Conservation (phyloP, 1,140 invertebrate genomes). For the Aphaenogaster ashmeadi region DNA sequence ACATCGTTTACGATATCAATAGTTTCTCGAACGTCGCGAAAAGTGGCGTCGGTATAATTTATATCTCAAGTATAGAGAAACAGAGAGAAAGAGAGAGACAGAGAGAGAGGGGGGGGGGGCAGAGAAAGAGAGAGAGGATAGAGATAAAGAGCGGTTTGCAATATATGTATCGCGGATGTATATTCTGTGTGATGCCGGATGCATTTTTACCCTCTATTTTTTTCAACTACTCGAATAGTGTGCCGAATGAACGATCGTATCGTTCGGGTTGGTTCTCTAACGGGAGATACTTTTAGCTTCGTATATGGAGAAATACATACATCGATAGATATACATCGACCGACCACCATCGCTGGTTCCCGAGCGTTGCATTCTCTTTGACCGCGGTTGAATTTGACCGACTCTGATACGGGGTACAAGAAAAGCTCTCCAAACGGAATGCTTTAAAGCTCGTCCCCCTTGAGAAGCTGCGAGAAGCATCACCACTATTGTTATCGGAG, state of each 20-base stretch:
- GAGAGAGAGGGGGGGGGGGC: no score
- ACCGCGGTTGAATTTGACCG: constrained; percentile 50
- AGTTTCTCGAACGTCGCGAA: constrained; percentile 10
- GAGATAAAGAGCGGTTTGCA: background rate
- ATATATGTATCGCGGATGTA: background rate
- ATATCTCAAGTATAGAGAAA: background rate
- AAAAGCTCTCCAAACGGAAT: constrained; percentile 44
- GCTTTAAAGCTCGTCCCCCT: constrained; percentile 44
- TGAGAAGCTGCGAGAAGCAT: constrained; percentile 67
- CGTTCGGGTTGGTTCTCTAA: constrained; percentile 8
- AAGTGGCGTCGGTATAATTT: constrained; percentile 36
- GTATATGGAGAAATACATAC: background rate
- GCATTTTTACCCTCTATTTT: constrained; percentile 6
- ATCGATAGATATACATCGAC: constrained; percentile 19
- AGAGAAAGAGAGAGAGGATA: background rate
- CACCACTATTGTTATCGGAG: constrained; percentile 58
- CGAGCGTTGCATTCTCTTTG: constrained; percentile 42
- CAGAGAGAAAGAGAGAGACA: background rate
- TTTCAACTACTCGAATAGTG: constrained; percentile 35
- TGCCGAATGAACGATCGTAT: constrained; percentile 35
- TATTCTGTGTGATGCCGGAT: background rate
- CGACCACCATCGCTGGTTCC: background rate
- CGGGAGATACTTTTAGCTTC: constrained; percentile 17
- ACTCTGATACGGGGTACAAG: constrained; percentile 8
- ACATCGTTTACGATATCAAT: background rate